Evolutionary conservation across 2,888 invertebrate species (phyloP), one percentile per base, ranked within the genome.

Genomic region (Dynastes tityus): DNA sequence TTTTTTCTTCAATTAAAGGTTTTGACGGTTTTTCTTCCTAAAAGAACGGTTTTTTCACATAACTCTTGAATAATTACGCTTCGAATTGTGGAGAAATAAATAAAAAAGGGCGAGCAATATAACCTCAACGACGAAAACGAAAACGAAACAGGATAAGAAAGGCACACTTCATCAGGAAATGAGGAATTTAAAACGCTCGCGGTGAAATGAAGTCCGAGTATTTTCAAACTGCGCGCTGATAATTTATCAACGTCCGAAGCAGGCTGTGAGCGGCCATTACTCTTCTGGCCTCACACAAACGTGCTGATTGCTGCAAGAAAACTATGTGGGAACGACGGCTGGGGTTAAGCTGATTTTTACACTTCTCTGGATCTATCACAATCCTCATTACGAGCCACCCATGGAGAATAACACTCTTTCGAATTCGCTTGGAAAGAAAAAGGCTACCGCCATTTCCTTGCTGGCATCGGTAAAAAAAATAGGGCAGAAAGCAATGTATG

Each of bases 191-290:
- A 85, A 86, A 80, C 83, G 85, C 85, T 84, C 82, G 80, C 81
- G 85, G 86, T 82, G 83, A 86, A 86, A 87, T 86, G 85, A 86
- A 86, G 85, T 85, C 85, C 85, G 84, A 86, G 84, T 85, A 86
- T 87, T 86, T 87, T 86, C 86, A 82, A 85, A 85, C 84, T 84
- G 75, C 58, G 75, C 58, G 85, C 83, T 84, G 85, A 84, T 86
- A 86, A 86, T 86, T 86, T 86, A 86, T 87, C 86, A 87, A 86
- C 81, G 86, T 87, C 86, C 81, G 78, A 78, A 80, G 82, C 85
- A 83, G 85, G 82, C 84, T 83, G 84, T 84, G 84, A 84, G 83
- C 85, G 85, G 85, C 86, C 83, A 87, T 87, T 86, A 86, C 85
- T 86, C 86, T 86, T 85, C 78, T 83, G 85, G 85, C 84, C 86